Evolutionary conservation across 2,888 invertebrate species (phyloP).

Genomic region (Acrocyrtus sp.): DNA sequence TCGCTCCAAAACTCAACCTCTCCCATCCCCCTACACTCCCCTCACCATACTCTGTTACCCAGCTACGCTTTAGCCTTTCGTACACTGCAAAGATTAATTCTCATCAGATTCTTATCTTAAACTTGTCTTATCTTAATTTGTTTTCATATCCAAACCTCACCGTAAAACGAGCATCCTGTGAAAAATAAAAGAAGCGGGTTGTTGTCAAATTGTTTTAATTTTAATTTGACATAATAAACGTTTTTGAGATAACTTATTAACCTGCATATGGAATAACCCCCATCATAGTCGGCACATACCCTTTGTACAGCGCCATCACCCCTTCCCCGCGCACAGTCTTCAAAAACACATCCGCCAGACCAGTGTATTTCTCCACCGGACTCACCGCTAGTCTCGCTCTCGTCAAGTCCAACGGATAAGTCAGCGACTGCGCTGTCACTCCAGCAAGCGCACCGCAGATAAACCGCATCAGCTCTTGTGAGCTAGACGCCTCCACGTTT

Average conservation of each 20-base stretch:
- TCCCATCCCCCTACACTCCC: slow-evolving; percentile 65
- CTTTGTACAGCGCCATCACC: slow-evolving; percentile 79
- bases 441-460: slow-evolving; percentile 88
- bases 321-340: slow-evolving; percentile 68
- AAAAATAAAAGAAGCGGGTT: too few relatives aligned
- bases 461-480: slow-evolving; percentile 71
- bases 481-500: slow-evolving; percentile 70
- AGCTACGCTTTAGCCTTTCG: slow-evolving; percentile 82
- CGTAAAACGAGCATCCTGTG: too few relatives aligned
- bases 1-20: slow-evolving; percentile 78
- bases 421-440: slow-evolving; percentile 90
- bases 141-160: too few relatives aligned
- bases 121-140: too few relatives aligned
- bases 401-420: slow-evolving; percentile 97
- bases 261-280: slow-evolving; percentile 98
- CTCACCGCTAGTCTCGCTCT: slow-evolving; percentile 98
- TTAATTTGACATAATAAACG: too few relatives aligned
- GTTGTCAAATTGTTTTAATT: too few relatives aligned
- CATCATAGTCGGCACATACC: slow-evolving; percentile 88
- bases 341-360: slow-evolving; percentile 69
- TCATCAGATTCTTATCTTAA: too few relatives aligned
- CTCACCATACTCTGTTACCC: slow-evolving; percentile 13
- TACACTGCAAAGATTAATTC: too few relatives aligned
- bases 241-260: too few relatives aligned
- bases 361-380: slow-evolving; percentile 77